A percentile compares a stretch with the other conserved stretches of the same genome.
Conservation (phyloP, 2,888 invertebrate genomes). For the Holacanthella duospinosa region DNA sequence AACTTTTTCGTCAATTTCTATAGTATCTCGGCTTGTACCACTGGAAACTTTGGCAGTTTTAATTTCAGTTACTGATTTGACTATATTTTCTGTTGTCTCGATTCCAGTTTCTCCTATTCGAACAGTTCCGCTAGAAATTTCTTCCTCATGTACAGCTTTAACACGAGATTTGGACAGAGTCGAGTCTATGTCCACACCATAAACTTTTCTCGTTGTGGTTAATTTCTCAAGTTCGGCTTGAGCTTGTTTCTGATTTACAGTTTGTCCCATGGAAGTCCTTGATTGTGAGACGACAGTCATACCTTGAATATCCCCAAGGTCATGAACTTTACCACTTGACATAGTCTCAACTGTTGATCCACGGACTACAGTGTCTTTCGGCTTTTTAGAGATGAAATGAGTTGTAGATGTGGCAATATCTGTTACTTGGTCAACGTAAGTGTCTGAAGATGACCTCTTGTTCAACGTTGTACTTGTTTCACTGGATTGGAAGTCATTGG, state of each 20-base stretch:
- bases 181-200: constrained; percentile 32
- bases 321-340: constrained; percentile 28
- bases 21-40: constrained; percentile 7
- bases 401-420: constrained; percentile 1
- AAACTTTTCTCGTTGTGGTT: constrained; percentile 20
- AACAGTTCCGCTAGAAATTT: constrained; percentile 33
- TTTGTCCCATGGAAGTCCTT: constrained; percentile 33
- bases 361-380: constrained; percentile 11
- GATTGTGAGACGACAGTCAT: constrained; percentile 34
- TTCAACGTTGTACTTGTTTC: background rate
- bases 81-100: constrained; percentile 35
- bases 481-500: background rate
- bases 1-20: constrained; percentile 33
- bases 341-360: constrained; percentile 32
- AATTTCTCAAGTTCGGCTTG: constrained; percentile 27
- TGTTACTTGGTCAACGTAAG: background rate
- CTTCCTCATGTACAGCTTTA: constrained; percentile 29
- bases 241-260: constrained; percentile 30
- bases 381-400: background rate
- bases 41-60: constrained; percentile 23
- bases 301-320: constrained; percentile 33
- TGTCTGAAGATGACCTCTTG: background rate
- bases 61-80: constrained; percentile 33
- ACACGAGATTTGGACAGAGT: constrained; percentile 23
- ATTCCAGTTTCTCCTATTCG: constrained; percentile 24